Evolutionary conservation across 1,140 invertebrate species (phyloP).

Genomic region (Drosophila parabipectinata): DNA sequence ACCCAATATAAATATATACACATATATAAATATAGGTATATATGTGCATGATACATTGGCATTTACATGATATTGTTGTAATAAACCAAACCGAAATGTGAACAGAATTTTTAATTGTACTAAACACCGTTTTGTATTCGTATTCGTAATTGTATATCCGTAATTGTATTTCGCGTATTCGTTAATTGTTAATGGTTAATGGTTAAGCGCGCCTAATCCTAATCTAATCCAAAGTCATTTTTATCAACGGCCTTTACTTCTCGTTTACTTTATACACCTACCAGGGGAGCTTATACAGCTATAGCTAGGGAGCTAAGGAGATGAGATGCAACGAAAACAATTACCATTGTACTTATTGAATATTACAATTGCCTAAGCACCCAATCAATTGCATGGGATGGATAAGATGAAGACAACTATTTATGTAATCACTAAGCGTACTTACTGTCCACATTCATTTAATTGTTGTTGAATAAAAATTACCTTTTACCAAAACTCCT

Average conservation of each 20-base stretch:
- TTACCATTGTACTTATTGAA: constrained; percentile 77
- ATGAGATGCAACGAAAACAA: constrained; percentile 76
- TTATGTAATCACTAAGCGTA: constrained; percentile 78
- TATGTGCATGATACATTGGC: constrained; percentile 52
- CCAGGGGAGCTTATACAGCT: constrained; percentile 34
- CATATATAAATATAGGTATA: constrained; percentile 19
- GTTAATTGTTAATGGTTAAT: constrained; percentile 68
- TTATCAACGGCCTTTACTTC: constrained; percentile 80
- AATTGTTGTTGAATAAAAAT: constrained; percentile 80
- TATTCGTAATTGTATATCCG: constrained; percentile 53
- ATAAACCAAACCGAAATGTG: constrained; percentile 80
- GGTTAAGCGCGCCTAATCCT: constrained; percentile 73
- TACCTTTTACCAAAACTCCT: constrained; percentile 64
- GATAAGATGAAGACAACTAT: constrained; percentile 56
- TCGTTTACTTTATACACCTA: constrained; percentile 72
- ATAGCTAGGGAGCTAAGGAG: constrained; percentile 22
- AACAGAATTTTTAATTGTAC: constrained; percentile 82
- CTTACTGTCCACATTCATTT: constrained; percentile 81
- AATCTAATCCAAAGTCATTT: constrained; percentile 80
- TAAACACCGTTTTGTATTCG: constrained; percentile 79
- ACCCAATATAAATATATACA: constrained; percentile 16
- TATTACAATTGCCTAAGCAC: constrained; percentile 62
- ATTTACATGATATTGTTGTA: constrained; percentile 77
- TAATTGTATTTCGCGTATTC: constrained; percentile 63
- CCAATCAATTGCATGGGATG: constrained; percentile 35